Percentiles rank a stretch among this genome's conserved stretches.
phyloP scores from a whole-genome alignment of 2,797 vertebrate species.

The Malacoraja senta region DNA sequence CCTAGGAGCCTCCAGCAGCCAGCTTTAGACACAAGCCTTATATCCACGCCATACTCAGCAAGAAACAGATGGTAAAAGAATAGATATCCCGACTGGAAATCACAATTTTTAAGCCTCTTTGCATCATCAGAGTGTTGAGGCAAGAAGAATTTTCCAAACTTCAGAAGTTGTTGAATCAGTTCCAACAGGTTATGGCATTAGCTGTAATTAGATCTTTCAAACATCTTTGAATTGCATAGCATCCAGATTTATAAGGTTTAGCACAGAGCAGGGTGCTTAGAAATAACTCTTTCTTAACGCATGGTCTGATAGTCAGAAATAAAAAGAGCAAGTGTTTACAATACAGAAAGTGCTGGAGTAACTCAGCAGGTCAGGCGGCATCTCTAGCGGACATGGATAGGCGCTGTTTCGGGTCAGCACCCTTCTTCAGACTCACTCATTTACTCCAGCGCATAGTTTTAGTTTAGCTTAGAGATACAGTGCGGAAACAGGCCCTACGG shows the following conservation, averaged over 20 bases:
- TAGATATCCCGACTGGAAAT: slow-evolving; percentile 51
- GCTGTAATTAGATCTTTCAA: slow-evolving; percentile 6
- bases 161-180: slow-evolving; percentile 26
- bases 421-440: too few species aligned
- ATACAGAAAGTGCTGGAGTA: slow-evolving; percentile 26
- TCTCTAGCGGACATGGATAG: too few species aligned
- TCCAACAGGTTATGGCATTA: not conserved
- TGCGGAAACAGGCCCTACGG: too few species aligned
- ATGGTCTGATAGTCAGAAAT: slow-evolving; percentile 30
- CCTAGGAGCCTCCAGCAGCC: slow-evolving; percentile 57
- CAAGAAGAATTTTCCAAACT: slow-evolving; percentile 39
- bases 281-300: too few species aligned
- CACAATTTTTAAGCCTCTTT: slow-evolving; percentile 52
- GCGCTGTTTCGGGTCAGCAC: too few species aligned
- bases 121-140: slow-evolving; percentile 55
- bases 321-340: slow-evolving; percentile 47
- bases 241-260: not conserved
- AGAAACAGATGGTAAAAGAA: slow-evolving; percentile 40
- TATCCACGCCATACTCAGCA: too few species aligned
- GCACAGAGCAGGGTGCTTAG: too few species aligned
- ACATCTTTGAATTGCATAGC: not conserved
- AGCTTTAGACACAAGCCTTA: slow-evolving; percentile 49
- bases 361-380: too few species aligned
- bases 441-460: too few species aligned
- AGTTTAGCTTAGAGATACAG: too few species aligned